Conservation (phyloP, 1,140 invertebrate genomes). For the fruit fly (Drosophila melanogaster) region Release_6_plus_ISO1_MT NT_033777.3:6252001-6252500, state of each 20-base stretch:
- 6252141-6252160: slow-evolving; percentile 25
- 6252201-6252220: slow-evolving; percentile 65
- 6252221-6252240: slow-evolving; percentile 68
- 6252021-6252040: slow-evolving; percentile 78
- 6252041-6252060: slow-evolving; percentile 47
- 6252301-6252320: slow-evolving; percentile 18
- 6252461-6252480: background rate
- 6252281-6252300: background rate
- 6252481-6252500: too few species aligned
- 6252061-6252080: slow-evolving; percentile 36
- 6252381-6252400: slow-evolving; percentile 16
- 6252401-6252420: slow-evolving; percentile 18
- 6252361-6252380: slow-evolving; percentile 30
- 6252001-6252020: slow-evolving; percentile 55
- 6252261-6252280: slow-evolving; percentile 55
- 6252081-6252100: slow-evolving; percentile 64
- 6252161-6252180: background rate
- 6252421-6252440: slow-evolving; percentile 18
- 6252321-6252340: slow-evolving; percentile 40
- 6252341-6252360: slow-evolving; percentile 14
- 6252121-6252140: slow-evolving; percentile 45
- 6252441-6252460: slow-evolving; percentile 3
- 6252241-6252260: slow-evolving; percentile 47
- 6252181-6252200: slow-evolving; percentile 35
- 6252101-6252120: slow-evolving; percentile 59